Evolutionary conservation across 1,140 invertebrate species (phyloP).

Genomic region (Sycophila sp.): DNA sequence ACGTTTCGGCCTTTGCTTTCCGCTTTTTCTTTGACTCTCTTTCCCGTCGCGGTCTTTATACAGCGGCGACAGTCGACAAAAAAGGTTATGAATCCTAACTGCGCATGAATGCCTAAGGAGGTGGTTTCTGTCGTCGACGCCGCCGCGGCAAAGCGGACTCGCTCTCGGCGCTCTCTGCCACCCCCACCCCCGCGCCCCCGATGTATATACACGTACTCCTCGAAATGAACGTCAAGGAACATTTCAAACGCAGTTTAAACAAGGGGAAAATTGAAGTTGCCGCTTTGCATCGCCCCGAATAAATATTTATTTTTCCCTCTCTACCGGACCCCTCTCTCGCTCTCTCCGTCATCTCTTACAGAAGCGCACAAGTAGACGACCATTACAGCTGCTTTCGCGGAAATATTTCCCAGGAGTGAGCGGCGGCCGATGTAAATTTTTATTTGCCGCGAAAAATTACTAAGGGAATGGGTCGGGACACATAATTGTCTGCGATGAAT

Average conservation of each 20-base stretch:
- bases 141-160: conserved; percentile 34
- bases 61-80: conserved; percentile 15
- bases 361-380: no score
- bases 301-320: conserved; percentile 24
- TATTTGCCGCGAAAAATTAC: not conserved
- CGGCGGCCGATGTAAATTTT: not conserved
- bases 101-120: conserved; percentile 50
- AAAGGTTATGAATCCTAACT: conserved; percentile 54
- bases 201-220: conserved; percentile 13
- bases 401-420: not conserved
- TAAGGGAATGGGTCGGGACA: no score
- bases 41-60: not conserved
- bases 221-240: conserved; percentile 27
- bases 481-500: conserved; percentile 15
- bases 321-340: not conserved
- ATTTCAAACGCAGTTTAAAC: conserved; percentile 37
- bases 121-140: conserved; percentile 37
- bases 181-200: no score
- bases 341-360: no score
- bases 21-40: conserved; percentile 18
- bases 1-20: conserved; percentile 10
- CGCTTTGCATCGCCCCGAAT: conserved; percentile 26
- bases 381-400: conserved; percentile 3
- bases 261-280: conserved; percentile 32
- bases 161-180: no score